A percentile compares a stretch with the other conserved stretches of the same genome.
Evolutionary conservation across 2,888 invertebrate species (phyloP).

Genomic region (Punctoribates punctum): DNA sequence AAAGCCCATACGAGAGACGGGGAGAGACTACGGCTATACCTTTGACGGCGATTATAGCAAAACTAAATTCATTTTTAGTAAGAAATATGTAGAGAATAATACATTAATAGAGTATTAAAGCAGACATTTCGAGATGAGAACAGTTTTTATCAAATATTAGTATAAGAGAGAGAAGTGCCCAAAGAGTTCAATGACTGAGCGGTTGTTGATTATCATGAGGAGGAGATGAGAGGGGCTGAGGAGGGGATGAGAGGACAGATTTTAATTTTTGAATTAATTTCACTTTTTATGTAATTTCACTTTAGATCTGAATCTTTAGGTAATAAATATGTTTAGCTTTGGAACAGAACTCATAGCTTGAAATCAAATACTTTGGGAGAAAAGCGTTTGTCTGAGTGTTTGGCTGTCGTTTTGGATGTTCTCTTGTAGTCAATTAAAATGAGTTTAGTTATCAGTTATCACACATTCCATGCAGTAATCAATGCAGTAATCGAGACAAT

Average conservation of each 20-base stretch:
- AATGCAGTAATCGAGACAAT: slow-evolving; percentile 22
- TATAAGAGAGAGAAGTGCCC: background rate
- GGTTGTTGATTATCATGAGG: background rate
- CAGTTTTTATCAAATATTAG: background rate
- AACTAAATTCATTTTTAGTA: background rate
- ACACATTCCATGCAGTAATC: slow-evolving; percentile 31
- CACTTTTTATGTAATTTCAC: slow-evolving; percentile 4
- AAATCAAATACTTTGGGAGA: background rate
- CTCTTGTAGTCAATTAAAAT: background rate
- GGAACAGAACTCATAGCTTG: background rate
- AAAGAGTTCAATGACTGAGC: slow-evolving; percentile 29
- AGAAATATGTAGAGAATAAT: background rate
- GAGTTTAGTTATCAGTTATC: slow-evolving; percentile 33
- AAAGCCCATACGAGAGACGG: slow-evolving; percentile 4
- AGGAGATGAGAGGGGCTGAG: background rate
- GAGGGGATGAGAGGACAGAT: too few species aligned
- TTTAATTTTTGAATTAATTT: background rate
- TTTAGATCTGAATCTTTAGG: slow-evolving; percentile 1
- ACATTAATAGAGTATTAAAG: background rate
- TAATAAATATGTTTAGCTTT: slow-evolving; percentile 1
- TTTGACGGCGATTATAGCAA: background rate
- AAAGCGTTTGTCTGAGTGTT: background rate
- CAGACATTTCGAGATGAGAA: too few species aligned
- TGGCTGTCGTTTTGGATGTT: background rate
- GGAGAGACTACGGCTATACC: background rate